Evolutionary conservation across 2,113 vertebrate species (phyloP).

Genomic region (Gallinago jamesoni): DNA sequence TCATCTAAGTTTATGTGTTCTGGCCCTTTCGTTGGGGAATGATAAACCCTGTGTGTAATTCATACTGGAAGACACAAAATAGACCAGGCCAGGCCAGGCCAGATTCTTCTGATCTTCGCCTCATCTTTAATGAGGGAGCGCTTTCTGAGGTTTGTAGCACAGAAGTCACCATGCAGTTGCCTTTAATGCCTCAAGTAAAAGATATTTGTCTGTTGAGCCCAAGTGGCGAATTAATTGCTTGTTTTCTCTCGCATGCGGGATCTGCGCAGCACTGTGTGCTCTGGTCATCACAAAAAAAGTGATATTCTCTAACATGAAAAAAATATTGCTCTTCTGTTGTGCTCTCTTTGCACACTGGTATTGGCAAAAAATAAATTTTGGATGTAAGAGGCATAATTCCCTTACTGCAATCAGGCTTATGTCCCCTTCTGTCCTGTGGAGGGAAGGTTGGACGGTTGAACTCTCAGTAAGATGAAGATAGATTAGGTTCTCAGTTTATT

Average conservation of each 20-base stretch:
- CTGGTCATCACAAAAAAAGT: neutral
- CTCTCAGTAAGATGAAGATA: neutral
- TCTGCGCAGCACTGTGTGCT: neutral
- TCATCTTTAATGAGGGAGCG: neutral
- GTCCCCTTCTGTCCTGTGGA: neutral
- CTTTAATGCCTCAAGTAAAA: neutral
- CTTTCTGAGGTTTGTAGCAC: neutral
- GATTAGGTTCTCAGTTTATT: neutral
- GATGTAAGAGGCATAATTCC: neutral
- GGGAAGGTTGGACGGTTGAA: neutral
- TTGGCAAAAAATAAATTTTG: neutral
- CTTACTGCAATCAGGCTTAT: neutral
- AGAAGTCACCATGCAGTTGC: neutral
- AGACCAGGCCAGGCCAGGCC: neutral
- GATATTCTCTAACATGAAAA: neutral
- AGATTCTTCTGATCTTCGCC: neutral
- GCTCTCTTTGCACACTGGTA: neutral
- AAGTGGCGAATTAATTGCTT: neutral
- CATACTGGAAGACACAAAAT: neutral
- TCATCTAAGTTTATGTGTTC: neutral
- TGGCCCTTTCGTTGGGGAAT: neutral
- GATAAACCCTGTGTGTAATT: neutral
- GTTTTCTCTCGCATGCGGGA: neutral
- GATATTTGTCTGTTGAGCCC: neutral
- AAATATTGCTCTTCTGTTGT: neutral